A percentile compares a stretch with the other conserved stretches of the same genome.
These are phyloP conservation scores for Rhyacichthys aspro DNA, from an alignment of 2,797 vertebrate species.

Conservation along the genomic window DNA sequence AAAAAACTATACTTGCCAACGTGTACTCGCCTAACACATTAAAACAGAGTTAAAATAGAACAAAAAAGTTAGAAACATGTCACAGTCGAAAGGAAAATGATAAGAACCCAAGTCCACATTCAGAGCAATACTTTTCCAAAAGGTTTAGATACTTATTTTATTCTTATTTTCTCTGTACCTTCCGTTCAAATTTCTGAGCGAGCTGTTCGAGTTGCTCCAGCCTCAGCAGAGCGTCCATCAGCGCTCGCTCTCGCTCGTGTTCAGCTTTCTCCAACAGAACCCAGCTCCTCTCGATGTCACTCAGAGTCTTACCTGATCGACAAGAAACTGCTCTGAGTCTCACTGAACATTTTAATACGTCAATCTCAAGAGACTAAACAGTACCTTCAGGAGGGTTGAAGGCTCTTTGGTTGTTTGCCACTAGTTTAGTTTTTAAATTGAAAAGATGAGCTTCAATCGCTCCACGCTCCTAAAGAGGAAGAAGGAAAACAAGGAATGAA, in stretches of 20 bases:
- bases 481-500: neutral
- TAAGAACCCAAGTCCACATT: too few relatives aligned
- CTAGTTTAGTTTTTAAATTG: constrained; percentile 84
- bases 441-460: constrained; percentile 88
- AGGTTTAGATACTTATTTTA: too few relatives aligned
- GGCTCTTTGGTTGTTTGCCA: constrained; percentile 85
- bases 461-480: constrained; percentile 78
- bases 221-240: constrained; percentile 83
- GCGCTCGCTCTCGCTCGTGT: constrained; percentile 80
- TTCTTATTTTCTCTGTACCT: constrained; percentile 65
- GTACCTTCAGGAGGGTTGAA: constrained; percentile 82
- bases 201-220: constrained; percentile 88
- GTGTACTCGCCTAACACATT: too few relatives aligned
- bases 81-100: too few relatives aligned
- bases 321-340: neutral
- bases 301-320: constrained; percentile 72
- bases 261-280: constrained; percentile 84
- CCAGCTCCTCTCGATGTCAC: constrained; percentile 87
- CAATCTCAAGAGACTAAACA: too few relatives aligned
- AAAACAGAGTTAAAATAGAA: too few relatives aligned
- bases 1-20: too few relatives aligned
- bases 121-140: too few relatives aligned
- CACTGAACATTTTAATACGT: too few relatives aligned
- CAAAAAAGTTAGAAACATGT: too few relatives aligned
- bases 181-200: constrained; percentile 84